Percentiles rank a stretch among this genome's conserved stretches.
phyloP scores from a whole-genome alignment of 2,797 vertebrate genomes.

The Babyrousa celebensis region DNA sequence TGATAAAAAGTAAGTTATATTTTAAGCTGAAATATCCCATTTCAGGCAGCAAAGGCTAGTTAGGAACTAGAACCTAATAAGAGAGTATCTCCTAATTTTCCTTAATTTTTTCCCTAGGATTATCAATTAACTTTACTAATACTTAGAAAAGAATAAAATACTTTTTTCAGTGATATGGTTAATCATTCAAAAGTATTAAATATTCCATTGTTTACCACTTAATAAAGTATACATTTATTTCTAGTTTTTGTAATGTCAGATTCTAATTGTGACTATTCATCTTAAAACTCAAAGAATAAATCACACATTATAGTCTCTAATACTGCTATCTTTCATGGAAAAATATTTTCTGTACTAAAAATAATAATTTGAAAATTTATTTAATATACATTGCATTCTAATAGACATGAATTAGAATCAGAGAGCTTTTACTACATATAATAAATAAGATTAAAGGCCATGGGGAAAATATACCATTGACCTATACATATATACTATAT shows the following conservation, averaged over 20 bases:
- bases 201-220: not conserved
- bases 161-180: not conserved
- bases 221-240: not conserved
- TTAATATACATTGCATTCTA: not conserved
- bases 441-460: not conserved
- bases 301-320: not conserved
- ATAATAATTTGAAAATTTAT: conserved; percentile 31
- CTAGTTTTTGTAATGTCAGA: not conserved
- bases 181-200: not conserved
- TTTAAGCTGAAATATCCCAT: not conserved
- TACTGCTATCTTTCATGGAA: not conserved
- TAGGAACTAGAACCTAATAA: not conserved
- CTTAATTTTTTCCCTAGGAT: not conserved
- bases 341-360: not conserved
- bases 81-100: not conserved
- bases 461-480: not conserved
- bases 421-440: not conserved
- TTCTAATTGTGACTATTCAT: not conserved
- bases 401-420: not conserved
- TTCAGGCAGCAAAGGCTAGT: not conserved
- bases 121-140: not conserved
- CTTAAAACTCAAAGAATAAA: not conserved
- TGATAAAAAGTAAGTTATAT: not conserved
- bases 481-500: not conserved
- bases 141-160: not conserved